Evolutionary conservation across 1,140 invertebrate genomes (phyloP).

Genomic region (Orchesella cincta): DNA sequence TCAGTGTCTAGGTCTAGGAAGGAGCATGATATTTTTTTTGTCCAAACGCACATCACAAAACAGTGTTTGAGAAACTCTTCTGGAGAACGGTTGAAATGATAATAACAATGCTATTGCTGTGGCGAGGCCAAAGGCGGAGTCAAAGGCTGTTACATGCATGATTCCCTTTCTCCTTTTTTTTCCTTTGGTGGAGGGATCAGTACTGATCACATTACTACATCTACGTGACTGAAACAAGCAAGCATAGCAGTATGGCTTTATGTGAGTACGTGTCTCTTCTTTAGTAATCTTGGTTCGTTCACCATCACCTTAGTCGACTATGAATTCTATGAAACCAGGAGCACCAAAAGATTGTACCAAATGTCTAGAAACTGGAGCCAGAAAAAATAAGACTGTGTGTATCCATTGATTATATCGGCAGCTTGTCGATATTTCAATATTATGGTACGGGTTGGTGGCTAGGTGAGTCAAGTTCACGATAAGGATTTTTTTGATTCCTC

Average conservation of each 20-base stretch:
- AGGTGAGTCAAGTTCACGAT: too few species aligned
- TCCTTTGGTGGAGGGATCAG: background rate
- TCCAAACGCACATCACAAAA: background rate
- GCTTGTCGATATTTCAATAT: constrained; percentile 10
- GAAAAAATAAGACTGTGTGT: constrained; percentile 7
- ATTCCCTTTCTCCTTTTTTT: too few species aligned
- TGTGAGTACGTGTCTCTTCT: background rate
- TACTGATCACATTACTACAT: constrained; percentile 13
- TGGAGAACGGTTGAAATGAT: constrained; percentile 16
- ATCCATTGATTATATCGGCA: constrained; percentile 30
- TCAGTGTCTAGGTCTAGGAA: constrained; percentile 20
- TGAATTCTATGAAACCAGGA: constrained; percentile 3
- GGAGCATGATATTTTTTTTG: background rate
- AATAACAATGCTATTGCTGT: constrained; percentile 24
- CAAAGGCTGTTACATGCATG: constrained; percentile 28
- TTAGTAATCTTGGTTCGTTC: background rate
- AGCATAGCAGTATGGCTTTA: too few species aligned
- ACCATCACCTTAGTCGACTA: background rate
- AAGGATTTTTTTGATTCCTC: background rate
- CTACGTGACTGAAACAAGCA: too few species aligned
- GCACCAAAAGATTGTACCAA: background rate
- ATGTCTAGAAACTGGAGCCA: constrained; percentile 28
- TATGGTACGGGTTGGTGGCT: too few species aligned
- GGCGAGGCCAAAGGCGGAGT: constrained; percentile 37
- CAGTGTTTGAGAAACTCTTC: background rate